A percentile compares a stretch with the other conserved stretches of the same genome.
Evolutionary conservation across 2,797 vertebrate species (phyloP).

Genomic region (Acestrorhynchus altus): DNA sequence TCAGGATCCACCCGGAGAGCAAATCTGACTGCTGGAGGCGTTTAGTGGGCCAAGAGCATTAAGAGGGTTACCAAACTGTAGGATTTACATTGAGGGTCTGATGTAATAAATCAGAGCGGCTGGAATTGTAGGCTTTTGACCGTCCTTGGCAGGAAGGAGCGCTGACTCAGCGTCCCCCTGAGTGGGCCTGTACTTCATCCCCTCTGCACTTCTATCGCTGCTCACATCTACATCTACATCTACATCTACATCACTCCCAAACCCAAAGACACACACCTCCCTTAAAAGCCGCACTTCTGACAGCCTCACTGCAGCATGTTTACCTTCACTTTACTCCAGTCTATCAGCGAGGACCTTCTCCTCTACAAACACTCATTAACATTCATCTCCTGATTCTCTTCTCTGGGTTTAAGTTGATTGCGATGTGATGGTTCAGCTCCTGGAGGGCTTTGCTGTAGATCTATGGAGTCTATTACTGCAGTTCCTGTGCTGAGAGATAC

Average conservation of each 20-base stretch:
- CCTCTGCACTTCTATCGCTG: background rate
- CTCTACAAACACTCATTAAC: too few relatives aligned
- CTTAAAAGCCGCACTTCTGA: too few relatives aligned
- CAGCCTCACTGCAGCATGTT: too few relatives aligned
- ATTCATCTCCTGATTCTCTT: too few relatives aligned
- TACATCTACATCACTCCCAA: conserved; percentile 1
- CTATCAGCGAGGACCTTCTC: too few relatives aligned
- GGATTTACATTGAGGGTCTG: conserved; percentile 45
- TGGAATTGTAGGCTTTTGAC: conserved; percentile 38
- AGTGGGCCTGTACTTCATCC: conserved; percentile 4
- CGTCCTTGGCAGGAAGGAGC: conserved; percentile 40
- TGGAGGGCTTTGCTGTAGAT: too few relatives aligned
- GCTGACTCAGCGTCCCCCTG: conserved; percentile 9
- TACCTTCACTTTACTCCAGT: too few relatives aligned
- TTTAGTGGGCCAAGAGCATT: conserved; percentile 41
- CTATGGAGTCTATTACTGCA: too few relatives aligned
- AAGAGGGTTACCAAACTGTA: conserved; percentile 32
- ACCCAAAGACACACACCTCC: background rate
- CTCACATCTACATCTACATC: background rate
- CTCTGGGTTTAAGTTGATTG: too few relatives aligned
- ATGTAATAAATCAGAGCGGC: conserved; percentile 41
- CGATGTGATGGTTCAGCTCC: too few relatives aligned
- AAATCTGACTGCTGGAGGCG: conserved; percentile 1
- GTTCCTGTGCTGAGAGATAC: too few relatives aligned
- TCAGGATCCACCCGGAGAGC: conserved; percentile 21